phyloP scores from a whole-genome alignment of 2,797 vertebrate species.

The Poecilia wingei region DNA sequence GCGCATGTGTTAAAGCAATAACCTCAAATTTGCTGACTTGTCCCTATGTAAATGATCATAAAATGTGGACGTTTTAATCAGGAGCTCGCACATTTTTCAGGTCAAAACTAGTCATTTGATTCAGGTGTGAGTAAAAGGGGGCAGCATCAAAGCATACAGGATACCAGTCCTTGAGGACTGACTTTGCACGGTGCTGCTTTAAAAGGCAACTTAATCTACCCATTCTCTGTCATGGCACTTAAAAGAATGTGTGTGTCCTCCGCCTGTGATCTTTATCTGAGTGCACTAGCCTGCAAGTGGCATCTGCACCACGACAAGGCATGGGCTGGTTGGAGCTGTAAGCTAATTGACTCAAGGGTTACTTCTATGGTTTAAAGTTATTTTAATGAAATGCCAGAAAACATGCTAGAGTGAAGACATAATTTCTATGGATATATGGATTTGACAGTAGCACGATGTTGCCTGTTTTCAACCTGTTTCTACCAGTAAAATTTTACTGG shows the following conservation, averaged over 20 bases:
- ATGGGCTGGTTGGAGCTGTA: neutral
- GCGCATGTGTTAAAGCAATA: constrained; percentile 22
- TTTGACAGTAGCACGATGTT: neutral
- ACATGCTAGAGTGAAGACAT: neutral
- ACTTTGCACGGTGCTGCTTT: neutral
- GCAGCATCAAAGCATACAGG: neutral
- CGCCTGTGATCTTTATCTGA: neutral
- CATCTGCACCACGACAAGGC: neutral
- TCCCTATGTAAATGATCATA: constrained; percentile 38
- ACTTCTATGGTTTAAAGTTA: neutral
- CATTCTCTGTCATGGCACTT: neutral
- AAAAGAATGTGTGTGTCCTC: neutral
- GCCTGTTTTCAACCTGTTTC: neutral
- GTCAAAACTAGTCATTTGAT: neutral
- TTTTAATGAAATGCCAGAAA: neutral
- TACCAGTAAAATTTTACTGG: neutral
- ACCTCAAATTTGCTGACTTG: constrained; percentile 36
- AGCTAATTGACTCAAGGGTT: neutral
- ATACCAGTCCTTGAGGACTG: neutral
- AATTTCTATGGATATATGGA: too few relatives aligned
- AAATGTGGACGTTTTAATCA: constrained; percentile 24
- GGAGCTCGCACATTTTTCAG: neutral
- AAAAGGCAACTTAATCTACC: neutral
- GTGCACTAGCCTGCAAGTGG: neutral
- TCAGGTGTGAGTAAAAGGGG: neutral